Evolutionary conservation across 2,888 invertebrate genomes (phyloP).

Genomic region (Isotomurus palustris): DNA sequence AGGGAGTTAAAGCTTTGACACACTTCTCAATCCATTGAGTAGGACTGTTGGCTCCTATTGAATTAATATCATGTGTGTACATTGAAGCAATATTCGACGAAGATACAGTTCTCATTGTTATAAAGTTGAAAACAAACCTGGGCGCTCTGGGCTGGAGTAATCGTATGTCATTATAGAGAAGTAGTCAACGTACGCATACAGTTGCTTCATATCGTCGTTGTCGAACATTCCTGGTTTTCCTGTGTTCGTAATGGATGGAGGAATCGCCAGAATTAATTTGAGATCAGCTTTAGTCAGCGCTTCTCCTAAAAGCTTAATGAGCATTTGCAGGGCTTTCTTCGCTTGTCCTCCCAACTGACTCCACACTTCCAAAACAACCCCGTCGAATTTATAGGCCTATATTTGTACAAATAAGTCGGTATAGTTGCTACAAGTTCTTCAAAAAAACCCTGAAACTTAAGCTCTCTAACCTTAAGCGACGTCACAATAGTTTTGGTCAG

Average conservation of each 20-base stretch:
- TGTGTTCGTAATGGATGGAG: slow-evolving; percentile 58
- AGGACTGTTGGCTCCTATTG: slow-evolving; percentile 81
- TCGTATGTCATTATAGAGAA: slow-evolving; percentile 98
- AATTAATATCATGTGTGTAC: not conserved
- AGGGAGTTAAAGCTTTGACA: slow-evolving; percentile 66
- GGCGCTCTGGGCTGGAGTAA: slow-evolving; percentile 74
- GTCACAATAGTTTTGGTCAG: slow-evolving; percentile 66
- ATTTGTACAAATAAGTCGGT: no score
- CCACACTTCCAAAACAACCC: slow-evolving; percentile 86
- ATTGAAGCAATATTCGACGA: no score
- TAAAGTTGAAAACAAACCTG: slow-evolving; percentile 55
- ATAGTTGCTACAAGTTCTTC: no score
- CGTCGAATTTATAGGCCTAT: slow-evolving; percentile 76
- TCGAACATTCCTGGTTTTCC: slow-evolving; percentile 61
- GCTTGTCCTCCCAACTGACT: slow-evolving; percentile 70
- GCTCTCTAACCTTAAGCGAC: slow-evolving; percentile 52
- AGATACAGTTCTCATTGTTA: not conserved
- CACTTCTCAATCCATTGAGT: slow-evolving; percentile 74
- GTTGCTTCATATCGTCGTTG: slow-evolving; percentile 67
- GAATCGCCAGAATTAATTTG: slow-evolving; percentile 70
- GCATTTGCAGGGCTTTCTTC: slow-evolving; percentile 50
- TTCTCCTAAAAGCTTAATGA: slow-evolving; percentile 63
- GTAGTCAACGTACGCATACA: slow-evolving; percentile 71
- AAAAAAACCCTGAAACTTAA: not conserved
- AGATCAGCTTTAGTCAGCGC: slow-evolving; percentile 51